A percentile compares a stretch with the other conserved stretches of the same genome.
Conservation (phyloP, 2,888 invertebrate genomes). For the Caenorhabditis plicata region DNA sequence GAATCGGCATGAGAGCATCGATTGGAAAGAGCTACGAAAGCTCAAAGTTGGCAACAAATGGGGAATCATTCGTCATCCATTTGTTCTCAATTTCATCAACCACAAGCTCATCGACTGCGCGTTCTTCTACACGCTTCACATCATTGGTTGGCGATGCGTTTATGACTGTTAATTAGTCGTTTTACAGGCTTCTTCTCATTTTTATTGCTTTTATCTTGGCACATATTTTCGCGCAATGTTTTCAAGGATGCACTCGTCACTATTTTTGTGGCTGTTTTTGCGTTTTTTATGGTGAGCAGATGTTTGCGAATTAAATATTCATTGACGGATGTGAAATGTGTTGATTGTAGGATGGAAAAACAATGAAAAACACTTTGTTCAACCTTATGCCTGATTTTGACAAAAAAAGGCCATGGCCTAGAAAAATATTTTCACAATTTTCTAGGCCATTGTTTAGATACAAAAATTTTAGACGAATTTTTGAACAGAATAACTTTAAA, state of each 20-base stretch:
- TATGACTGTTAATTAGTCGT: background rate
- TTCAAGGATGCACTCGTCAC: slow-evolving; percentile 50
- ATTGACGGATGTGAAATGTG: no score
- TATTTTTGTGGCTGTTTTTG: slow-evolving; percentile 47
- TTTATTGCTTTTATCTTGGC: slow-evolving; percentile 60
- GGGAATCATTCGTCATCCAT: slow-evolving; percentile 60
- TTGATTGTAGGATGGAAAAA: no score
- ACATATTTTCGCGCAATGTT: slow-evolving; percentile 47
- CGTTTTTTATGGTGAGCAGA: slow-evolving; percentile 56
- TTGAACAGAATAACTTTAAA: no score
- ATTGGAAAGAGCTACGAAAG: slow-evolving; percentile 28
- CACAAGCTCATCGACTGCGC: slow-evolving; percentile 51
- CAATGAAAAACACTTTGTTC: no score
- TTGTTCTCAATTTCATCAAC: slow-evolving; percentile 58
- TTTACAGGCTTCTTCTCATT: slow-evolving; percentile 54
- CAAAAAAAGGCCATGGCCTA: no score
- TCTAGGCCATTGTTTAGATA: no score
- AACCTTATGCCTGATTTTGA: no score
- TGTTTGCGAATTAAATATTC: no score
- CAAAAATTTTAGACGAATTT: no score
- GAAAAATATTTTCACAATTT: no score
- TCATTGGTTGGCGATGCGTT: slow-evolving; percentile 20
- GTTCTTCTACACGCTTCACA: slow-evolving; percentile 49
- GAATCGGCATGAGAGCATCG: slow-evolving; percentile 12
- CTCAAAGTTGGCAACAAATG: slow-evolving; percentile 39